A percentile compares a stretch with the other conserved stretches of the same genome.
Evolutionary conservation across 1,140 invertebrate species (phyloP).

Genomic region (Oppia nitens): DNA sequence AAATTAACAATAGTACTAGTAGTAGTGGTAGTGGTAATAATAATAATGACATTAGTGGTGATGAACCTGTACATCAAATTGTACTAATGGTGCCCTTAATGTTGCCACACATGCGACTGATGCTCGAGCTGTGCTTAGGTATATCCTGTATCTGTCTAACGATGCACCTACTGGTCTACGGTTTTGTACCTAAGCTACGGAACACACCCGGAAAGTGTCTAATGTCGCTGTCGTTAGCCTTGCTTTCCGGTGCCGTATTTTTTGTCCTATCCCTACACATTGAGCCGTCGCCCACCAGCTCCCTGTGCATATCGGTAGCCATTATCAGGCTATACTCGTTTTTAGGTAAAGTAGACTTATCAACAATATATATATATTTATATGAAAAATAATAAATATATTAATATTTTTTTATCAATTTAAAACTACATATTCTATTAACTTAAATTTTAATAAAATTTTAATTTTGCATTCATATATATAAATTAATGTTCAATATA

Average conservation of each 20-base stretch:
- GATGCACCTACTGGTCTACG: constrained; percentile 32
- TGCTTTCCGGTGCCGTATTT: constrained; percentile 33
- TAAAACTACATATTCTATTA: too few species aligned
- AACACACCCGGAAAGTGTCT: constrained; percentile 37
- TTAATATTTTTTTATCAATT: too few species aligned
- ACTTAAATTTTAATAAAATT: too few species aligned
- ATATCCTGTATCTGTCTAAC: constrained; percentile 29
- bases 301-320: background rate
- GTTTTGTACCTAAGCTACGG: constrained; percentile 30
- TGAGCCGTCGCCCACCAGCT: background rate
- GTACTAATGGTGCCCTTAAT: background rate
- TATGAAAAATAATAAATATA: too few species aligned
- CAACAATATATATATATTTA: too few species aligned
- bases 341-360: constrained; percentile 51
- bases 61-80: too few species aligned
- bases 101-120: background rate
- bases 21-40: background rate
- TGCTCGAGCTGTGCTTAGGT: constrained; percentile 14
- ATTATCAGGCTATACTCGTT: background rate
- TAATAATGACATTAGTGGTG: too few species aligned
- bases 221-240: constrained; percentile 32
- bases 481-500: too few species aligned
- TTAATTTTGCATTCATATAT: too few species aligned
- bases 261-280: constrained; percentile 28
- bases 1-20: background rate